These are phyloP conservation scores for Sarcophaga carnaria DNA, from an alignment of 2,888 invertebrate genomes.

Conservation along the genomic window DNA sequence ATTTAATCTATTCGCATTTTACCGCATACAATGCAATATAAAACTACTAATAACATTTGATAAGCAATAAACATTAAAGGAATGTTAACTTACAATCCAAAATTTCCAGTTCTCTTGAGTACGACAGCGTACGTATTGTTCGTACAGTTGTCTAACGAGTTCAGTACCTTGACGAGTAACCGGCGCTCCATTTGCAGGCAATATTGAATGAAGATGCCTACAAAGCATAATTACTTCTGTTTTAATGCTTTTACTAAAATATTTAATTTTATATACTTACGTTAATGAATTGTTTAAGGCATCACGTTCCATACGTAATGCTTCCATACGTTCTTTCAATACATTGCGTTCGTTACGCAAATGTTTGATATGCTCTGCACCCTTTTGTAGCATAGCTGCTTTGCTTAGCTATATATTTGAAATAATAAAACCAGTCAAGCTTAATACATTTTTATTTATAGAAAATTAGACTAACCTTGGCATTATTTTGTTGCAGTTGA, in stretches of 20 bases:
- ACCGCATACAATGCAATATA: not conserved
- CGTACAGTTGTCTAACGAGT: conserved; percentile 96
- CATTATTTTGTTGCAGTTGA: conserved; percentile 93
- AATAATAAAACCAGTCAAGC: not conserved
- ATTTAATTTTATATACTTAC: conserved; percentile 82
- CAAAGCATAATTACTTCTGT: conserved; percentile 70
- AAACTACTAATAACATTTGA: conserved; percentile 11
- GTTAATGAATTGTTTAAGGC: conserved; percentile 94
- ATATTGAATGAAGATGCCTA: conserved; percentile 95
- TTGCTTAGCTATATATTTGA: conserved; percentile 87
- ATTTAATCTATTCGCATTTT: not conserved
- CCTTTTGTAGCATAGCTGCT: conserved; percentile 98
- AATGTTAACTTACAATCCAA: conserved; percentile 91
- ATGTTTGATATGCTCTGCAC: conserved; percentile 96
- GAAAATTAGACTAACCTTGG: conserved; percentile 76
- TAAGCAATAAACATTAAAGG: too few relatives aligned
- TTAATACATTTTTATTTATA: not conserved
- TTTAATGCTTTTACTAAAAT: too few relatives aligned
- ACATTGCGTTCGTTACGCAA: conserved; percentile 92
- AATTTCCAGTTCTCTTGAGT: conserved; percentile 98
- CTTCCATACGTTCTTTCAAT: conserved; percentile 95
- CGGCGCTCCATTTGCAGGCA: conserved; percentile 97
- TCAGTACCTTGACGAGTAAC: conserved; percentile 94
- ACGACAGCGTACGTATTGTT: conserved; percentile 92
- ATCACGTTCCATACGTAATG: conserved; percentile 93